Evolutionary conservation across 2,113 vertebrate species (phyloP).

Genomic region (Jaculus jaculus): DNA sequence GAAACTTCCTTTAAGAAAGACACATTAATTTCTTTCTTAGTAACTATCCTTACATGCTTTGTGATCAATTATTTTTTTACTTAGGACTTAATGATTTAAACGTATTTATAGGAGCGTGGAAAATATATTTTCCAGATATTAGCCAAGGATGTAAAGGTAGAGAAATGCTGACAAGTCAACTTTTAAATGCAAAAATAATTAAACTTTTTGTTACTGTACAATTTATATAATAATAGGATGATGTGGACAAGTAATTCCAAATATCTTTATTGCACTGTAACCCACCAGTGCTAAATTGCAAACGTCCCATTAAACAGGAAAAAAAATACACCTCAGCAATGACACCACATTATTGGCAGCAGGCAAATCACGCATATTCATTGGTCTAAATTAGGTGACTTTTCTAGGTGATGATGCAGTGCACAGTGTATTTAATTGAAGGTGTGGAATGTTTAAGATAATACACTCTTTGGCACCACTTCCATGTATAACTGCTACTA

Average conservation of each 20-base stretch:
- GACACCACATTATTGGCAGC: background rate
- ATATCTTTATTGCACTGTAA: background rate
- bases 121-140: constrained; percentile 3
- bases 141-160: background rate
- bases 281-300: background rate
- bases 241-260: background rate
- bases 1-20: constrained; percentile 75
- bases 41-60: constrained; percentile 48
- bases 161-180: background rate
- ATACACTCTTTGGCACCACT: background rate
- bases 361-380: background rate
- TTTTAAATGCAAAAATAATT: constrained; percentile 39
- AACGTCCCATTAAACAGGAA: background rate
- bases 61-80: constrained; percentile 39
- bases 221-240: background rate
- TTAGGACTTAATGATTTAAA: background rate
- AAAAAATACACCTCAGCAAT: background rate
- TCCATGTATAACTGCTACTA: background rate
- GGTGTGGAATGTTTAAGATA: background rate
- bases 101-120: background rate
- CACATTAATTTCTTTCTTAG: constrained; percentile 1
- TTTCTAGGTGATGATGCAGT: background rate
- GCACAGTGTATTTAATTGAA: background rate
- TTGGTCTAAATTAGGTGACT: background rate
- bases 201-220: background rate